A percentile compares a stretch with the other conserved stretches of the same genome.
These are phyloP conservation scores for Ammodytes marinus DNA, from an alignment of 2,113 vertebrate genomes.

Conservation along the genomic window DNA sequence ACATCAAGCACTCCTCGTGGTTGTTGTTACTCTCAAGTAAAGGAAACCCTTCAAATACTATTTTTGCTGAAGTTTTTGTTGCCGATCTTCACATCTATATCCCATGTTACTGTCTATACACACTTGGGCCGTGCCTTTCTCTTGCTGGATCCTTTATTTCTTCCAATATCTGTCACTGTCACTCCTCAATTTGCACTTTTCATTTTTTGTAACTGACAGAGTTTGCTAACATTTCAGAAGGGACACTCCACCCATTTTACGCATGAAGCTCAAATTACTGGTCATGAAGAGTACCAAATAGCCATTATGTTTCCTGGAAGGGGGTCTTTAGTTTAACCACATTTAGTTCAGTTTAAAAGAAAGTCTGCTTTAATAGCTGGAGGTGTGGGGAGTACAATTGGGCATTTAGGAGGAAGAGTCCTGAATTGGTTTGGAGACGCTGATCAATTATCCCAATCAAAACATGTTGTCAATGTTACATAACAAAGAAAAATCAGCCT, in stretches of 20 bases:
- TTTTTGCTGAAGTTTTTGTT: conserved; percentile 47
- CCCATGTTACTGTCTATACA: conserved; percentile 41
- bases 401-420: background rate
- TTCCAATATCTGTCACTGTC: background rate
- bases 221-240: too few relatives aligned
- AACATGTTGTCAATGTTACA: background rate
- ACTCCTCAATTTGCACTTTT: conserved; percentile 12
- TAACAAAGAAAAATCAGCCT: background rate
- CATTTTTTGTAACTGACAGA: background rate
- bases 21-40: conserved; percentile 23
- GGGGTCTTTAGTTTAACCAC: background rate
- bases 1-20: conserved; percentile 39
- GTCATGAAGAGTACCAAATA: background rate
- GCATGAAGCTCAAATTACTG: background rate
- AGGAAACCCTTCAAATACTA: conserved; percentile 48
- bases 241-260: background rate
- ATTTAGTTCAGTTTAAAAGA: background rate
- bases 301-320: background rate
- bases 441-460: background rate
- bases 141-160: background rate
- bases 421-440: background rate
- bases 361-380: background rate
- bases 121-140: conserved; percentile 14
- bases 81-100: conserved; percentile 45
- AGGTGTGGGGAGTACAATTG: background rate